phyloP scores from a whole-genome alignment of 2,797 vertebrate species.

The Limosa lapponica region DNA sequence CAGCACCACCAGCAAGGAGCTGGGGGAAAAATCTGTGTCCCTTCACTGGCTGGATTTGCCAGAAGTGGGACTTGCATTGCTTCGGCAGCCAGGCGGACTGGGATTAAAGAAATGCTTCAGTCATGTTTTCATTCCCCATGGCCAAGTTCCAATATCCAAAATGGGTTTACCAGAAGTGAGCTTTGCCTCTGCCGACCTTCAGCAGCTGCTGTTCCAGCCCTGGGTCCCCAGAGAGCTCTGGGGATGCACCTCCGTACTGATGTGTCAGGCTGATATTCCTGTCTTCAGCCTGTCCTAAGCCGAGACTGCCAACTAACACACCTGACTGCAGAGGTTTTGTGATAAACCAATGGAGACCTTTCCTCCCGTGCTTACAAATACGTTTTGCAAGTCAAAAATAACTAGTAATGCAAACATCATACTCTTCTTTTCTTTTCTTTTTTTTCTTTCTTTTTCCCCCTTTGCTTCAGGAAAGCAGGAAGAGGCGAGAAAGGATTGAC shows the following conservation, averaged over 20 bases:
- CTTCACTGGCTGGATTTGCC: neutral
- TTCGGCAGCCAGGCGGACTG: neutral
- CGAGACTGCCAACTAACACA: neutral
- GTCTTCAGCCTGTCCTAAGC: neutral
- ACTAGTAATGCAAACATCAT: neutral
- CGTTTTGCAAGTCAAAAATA: neutral
- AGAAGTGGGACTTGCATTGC: neutral
- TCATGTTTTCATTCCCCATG: neutral
- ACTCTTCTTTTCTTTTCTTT: neutral
- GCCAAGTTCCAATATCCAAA: neutral
- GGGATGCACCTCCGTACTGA: neutral
- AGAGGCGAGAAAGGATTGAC: neutral
- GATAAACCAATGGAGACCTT: neutral
- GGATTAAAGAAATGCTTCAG: neutral
- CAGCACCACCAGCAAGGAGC: neutral
- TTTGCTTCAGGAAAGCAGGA: neutral
- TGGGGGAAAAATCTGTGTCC: neutral
- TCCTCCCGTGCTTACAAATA: neutral
- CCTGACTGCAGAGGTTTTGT: neutral
- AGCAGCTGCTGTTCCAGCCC: neutral
- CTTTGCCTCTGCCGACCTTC: neutral
- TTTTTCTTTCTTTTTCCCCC: neutral
- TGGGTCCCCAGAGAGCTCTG: neutral
- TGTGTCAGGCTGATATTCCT: neutral
- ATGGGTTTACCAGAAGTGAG: neutral